A percentile compares a stretch with the other conserved stretches of the same genome.
Conservation (phyloP, 2,888 invertebrate species). For the Rhyacophila evoluta region DNA sequence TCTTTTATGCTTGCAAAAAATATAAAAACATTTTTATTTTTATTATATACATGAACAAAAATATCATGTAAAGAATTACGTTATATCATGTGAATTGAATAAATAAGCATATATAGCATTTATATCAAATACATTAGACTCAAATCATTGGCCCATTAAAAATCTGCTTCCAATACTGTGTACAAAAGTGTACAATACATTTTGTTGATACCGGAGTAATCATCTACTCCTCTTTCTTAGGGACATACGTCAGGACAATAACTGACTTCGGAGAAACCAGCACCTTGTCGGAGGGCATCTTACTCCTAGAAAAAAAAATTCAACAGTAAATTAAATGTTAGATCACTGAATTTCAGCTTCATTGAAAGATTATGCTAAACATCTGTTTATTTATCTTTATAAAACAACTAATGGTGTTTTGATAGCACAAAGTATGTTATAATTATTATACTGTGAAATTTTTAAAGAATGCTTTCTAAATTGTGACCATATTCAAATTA, state of each 20-base stretch:
- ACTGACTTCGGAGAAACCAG: slow-evolving; percentile 74
- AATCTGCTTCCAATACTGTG: no score
- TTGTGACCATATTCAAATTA: background rate
- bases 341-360: slow-evolving; percentile 51
- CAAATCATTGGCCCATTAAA: background rate
- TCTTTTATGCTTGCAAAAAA: slow-evolving; percentile 24
- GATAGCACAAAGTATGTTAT: no score
- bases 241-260: slow-evolving; percentile 78
- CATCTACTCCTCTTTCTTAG: slow-evolving; percentile 61
- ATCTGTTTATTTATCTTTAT: no score
- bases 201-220: background rate
- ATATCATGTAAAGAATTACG: background rate
- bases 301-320: slow-evolving; percentile 67
- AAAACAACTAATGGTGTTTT: no score
- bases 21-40: background rate
- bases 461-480: no score
- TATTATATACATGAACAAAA: background rate
- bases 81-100: background rate
- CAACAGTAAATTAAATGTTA: background rate
- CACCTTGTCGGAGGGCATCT: slow-evolving; percentile 69
- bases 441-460: no score
- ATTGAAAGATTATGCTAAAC: slow-evolving; percentile 1
- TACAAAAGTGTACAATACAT: background rate
- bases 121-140: slow-evolving; percentile 23
- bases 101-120: slow-evolving; percentile 1